phyloP scores from a whole-genome alignment of 1,140 invertebrate genomes.

The Diabrotica undecimpunctata region DNA sequence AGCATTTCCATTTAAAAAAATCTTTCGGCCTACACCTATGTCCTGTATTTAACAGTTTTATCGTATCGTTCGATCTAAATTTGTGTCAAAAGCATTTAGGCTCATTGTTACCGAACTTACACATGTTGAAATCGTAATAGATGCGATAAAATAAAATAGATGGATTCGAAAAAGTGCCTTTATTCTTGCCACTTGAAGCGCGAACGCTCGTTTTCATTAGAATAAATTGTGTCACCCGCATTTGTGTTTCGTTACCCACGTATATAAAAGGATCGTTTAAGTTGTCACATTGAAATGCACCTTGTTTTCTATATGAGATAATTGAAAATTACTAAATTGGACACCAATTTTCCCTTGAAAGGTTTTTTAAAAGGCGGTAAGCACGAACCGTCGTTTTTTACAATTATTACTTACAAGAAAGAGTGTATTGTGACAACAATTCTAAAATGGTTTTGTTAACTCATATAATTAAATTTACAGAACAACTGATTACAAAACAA shows the following conservation, averaged over 20 bases:
- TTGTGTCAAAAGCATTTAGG: constrained; percentile 19
- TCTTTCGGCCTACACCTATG: constrained; percentile 16
- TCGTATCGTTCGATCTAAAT: constrained; percentile 16
- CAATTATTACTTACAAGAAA: background rate
- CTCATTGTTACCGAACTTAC: constrained; percentile 18
- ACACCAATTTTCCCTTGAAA: constrained; percentile 13
- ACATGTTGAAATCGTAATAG: constrained; percentile 20
- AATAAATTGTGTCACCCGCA: constrained; percentile 20
- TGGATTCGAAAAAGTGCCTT: constrained; percentile 14
- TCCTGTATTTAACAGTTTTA: constrained; percentile 18
- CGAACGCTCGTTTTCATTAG: constrained; percentile 16
- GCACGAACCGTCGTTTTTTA: background rate
- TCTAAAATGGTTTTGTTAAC: too few relatives aligned
- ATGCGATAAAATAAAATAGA: constrained; percentile 18
- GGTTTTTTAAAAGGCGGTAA: constrained; percentile 1
- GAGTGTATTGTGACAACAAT: too few relatives aligned
- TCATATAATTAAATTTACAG: too few relatives aligned
- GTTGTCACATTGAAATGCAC: constrained; percentile 19
- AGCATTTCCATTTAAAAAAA: constrained; percentile 4
- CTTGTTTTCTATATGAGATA: constrained; percentile 16
- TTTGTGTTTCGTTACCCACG: constrained; percentile 15
- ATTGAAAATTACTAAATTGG: constrained; percentile 17
- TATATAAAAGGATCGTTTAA: constrained; percentile 18
- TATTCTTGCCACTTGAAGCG: constrained; percentile 13
- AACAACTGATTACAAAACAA: too few relatives aligned